Evolutionary conservation across 92 coral and sea anemone genomes (phyloP).

Genomic region (Pocillopora meandrina): DNA sequence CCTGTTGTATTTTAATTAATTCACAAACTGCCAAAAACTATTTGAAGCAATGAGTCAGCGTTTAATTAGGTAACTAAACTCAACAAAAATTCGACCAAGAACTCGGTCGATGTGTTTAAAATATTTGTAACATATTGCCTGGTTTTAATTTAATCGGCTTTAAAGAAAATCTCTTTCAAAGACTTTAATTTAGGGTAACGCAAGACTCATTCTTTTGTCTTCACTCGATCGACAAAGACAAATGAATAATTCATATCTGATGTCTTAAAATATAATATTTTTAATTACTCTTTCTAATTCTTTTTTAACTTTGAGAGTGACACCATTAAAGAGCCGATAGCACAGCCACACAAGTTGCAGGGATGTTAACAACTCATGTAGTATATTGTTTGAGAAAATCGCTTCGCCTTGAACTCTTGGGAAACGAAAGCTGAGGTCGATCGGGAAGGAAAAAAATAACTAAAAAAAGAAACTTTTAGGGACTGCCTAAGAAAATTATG

Average conservation of each 20-base stretch:
- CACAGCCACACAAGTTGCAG: neutral
- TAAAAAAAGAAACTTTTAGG: neutral
- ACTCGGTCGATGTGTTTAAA: neutral
- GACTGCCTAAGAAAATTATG: neutral
- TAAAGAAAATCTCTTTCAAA: neutral
- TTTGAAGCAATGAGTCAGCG: neutral
- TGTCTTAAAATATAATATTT: constrained; percentile 1
- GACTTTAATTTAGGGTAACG: neutral
- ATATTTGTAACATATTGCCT: no score
- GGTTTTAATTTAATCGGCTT: neutral
- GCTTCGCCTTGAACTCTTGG: neutral
- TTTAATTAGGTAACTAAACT: neutral
- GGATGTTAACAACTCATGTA: constrained; percentile 8
- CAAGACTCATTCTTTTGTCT: neutral
- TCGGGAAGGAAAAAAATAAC: neutral
- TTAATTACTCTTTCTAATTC: neutral
- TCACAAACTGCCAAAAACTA: neutral
- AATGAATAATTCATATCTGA: neutral
- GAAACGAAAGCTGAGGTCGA: neutral
- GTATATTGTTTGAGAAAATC: constrained; percentile 9
- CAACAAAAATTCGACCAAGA: neutral
- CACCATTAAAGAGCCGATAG: neutral
- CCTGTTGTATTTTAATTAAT: neutral
- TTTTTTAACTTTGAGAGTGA: neutral
- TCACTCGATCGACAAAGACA: neutral